These are phyloP conservation scores for Scaptomyza reducta DNA, from an alignment of 2,888 invertebrate species.

Conservation along the genomic window DNA sequence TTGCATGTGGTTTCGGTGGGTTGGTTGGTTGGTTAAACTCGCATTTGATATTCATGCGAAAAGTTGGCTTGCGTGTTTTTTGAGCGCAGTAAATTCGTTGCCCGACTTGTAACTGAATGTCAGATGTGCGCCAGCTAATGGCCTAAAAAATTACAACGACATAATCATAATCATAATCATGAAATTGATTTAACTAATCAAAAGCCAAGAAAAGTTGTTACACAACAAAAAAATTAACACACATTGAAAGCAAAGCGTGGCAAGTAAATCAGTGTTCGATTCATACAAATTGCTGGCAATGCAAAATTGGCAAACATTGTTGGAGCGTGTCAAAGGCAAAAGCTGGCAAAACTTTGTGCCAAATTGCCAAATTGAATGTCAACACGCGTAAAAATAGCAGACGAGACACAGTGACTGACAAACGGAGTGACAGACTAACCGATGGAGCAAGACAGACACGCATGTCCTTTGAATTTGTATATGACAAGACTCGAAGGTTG, in stretches of 20 bases:
- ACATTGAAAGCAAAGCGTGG: constrained; percentile 61
- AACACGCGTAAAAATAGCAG: constrained; percentile 78
- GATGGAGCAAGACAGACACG: constrained; percentile 36
- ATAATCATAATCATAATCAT: constrained; percentile 72
- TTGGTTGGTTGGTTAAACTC: constrained; percentile 53
- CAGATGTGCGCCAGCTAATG: constrained; percentile 13
- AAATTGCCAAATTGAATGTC: constrained; percentile 80
- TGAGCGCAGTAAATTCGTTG: constrained; percentile 29
- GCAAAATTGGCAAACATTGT: constrained; percentile 60
- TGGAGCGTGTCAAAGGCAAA: constrained; percentile 57
- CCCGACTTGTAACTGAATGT: constrained; percentile 48
- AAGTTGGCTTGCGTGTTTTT: constrained; percentile 57
- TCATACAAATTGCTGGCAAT: constrained; percentile 65
- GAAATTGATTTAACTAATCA: constrained; percentile 77
- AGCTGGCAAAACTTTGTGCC: constrained; percentile 67
- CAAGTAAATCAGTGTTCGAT: constrained; percentile 74
- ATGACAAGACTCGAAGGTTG: constrained; percentile 58
- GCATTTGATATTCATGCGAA: constrained; percentile 72
- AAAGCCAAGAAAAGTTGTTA: constrained; percentile 25
- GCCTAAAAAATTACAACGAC: constrained; percentile 14
- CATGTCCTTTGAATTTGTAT: constrained; percentile 70
- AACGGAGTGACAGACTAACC: constrained; percentile 3
- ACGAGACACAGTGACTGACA: constrained; percentile 14
- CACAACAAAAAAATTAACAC: constrained; percentile 62
- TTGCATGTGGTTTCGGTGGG: constrained; percentile 21